These are phyloP conservation scores for Matsumyia berberina DNA, from an alignment of 2,888 invertebrate species.

Conservation along the genomic window DNA sequence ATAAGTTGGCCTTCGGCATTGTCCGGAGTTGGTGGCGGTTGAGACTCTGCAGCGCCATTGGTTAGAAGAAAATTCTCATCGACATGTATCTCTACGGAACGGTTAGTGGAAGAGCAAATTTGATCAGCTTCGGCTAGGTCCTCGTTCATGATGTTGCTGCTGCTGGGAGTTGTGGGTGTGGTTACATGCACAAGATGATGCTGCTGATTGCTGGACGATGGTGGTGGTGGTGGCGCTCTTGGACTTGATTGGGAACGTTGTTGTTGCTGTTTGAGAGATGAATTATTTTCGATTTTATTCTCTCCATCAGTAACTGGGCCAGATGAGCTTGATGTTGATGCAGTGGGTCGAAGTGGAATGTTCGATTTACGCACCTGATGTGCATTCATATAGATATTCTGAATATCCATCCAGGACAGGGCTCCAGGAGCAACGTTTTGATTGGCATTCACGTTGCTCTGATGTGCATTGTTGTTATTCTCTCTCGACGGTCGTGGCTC, in stretches of 20 bases:
- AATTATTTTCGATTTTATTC: slow-evolving; percentile 73
- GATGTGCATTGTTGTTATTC: slow-evolving; percentile 42
- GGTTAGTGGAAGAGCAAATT: slow-evolving; percentile 85
- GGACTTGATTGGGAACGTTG: slow-evolving; percentile 20
- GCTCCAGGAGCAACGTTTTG: slow-evolving; percentile 30
- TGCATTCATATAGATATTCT: slow-evolving; percentile 65
- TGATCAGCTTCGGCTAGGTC: slow-evolving; percentile 93
- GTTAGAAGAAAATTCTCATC: slow-evolving; percentile 59
- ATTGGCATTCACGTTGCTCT: slow-evolving; percentile 55
- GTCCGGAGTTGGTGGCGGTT: slow-evolving; percentile 46
- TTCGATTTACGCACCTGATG: slow-evolving; percentile 69
- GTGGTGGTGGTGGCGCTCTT: slow-evolving; percentile 49
- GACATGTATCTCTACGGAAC: slow-evolving; percentile 44
- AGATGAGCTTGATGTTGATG: slow-evolving; percentile 4
- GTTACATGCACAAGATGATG: slow-evolving; percentile 12
- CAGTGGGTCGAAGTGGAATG: slow-evolving; percentile 58
- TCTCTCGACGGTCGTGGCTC: slow-evolving; percentile 59
- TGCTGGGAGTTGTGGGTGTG: slow-evolving; percentile 81
- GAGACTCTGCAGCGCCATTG: slow-evolving; percentile 4
- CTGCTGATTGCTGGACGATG: slow-evolving; percentile 40
- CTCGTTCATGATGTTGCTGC: slow-evolving; percentile 86
- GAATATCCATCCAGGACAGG: slow-evolving; percentile 62
- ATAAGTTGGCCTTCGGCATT: slow-evolving; percentile 58
- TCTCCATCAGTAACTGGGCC: slow-evolving; percentile 30
- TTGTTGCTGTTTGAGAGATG: slow-evolving; percentile 35